Evolutionary conservation across 2,797 vertebrate genomes (phyloP), one percentile per base, ranked within the genome.

Genomic region (Glyptemys insculpta): DNA sequence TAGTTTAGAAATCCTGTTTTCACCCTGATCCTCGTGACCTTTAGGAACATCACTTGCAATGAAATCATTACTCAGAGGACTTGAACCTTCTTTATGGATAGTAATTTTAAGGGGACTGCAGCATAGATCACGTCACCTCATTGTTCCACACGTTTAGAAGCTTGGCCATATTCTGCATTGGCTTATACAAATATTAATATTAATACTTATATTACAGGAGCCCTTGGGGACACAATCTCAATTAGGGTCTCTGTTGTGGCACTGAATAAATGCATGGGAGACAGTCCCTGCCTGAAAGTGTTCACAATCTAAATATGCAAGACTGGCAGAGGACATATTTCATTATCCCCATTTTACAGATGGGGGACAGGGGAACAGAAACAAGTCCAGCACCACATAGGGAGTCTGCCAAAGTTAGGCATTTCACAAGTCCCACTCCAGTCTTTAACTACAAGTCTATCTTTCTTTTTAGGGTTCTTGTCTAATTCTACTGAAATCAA

Each of bases 231-330:
- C 25, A 27, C 0, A 8, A n/a, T 59, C 5, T 3, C 2, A 62
- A 16, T 47, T 79, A 23, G 3, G 8, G 12, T 21, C 81, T 27
- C 74, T 54, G 27, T 31, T n/a, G 72, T 31, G 8, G 25, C 2
- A 0, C 8, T 80, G 0, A 56, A 50, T 5, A 50, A 0, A 4
- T 1, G 10, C 12, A 34, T 59, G 52, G 6, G 6, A 72, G 18
- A 44, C 4, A n/a, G n/a, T 56, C 50, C 12, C 2, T 31, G 31
- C 72, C 44, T 78, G 89, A 34, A 31, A 5, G 0, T 0, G 29
- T 19, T 47, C 29, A 15, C 23, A 49, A 27, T 78, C 44, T 78
- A 49, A 49, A 31, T 78, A 47, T 78, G 74, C 27, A 47, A 49
- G 23, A 49, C 44, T 8, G n/a, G 10, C 65, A 72, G 29, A 78